Conservation (phyloP, 2,113 vertebrate genomes). For the Bos taurus region ARS-UCD2.0 NC_037339.1:19063001-19063500, state of each 20-base stretch:
- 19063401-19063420: background rate
- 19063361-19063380: background rate
- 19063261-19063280: background rate
- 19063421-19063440: background rate
- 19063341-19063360: background rate
- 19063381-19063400: background rate
- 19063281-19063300: background rate
- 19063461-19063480: background rate
- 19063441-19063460: background rate
- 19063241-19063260: background rate
- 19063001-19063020: background rate
- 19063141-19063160: background rate
- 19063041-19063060: background rate
- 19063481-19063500: background rate
- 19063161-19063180: background rate
- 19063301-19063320: background rate
- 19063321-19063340: background rate
- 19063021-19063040: background rate
- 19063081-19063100: background rate
- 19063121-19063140: background rate
- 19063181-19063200: background rate
- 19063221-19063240: background rate
- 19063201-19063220: background rate
- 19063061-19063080: fast-evolving
- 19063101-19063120: background rate